phyloP scores from a whole-genome alignment of 1,140 invertebrate species.

The Drosophila arawakana region DNA sequence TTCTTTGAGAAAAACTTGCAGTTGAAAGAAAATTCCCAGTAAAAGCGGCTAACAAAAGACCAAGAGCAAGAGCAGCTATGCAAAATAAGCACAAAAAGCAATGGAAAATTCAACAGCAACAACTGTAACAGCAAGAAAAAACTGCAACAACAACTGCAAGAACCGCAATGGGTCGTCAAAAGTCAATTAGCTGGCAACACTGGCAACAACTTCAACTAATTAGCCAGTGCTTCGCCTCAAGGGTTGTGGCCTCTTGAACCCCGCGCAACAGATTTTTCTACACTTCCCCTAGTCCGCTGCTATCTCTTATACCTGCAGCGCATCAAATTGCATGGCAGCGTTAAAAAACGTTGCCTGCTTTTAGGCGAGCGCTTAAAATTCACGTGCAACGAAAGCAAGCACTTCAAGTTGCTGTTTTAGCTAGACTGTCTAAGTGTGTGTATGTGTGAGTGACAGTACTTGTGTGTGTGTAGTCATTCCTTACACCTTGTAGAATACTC shows the following conservation, averaged over 20 bases:
- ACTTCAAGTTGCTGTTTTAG: conserved; percentile 53
- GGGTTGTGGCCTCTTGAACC: conserved; percentile 36
- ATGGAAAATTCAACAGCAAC: conserved; percentile 23
- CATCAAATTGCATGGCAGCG: conserved; percentile 12
- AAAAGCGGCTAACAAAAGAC: conserved; percentile 29
- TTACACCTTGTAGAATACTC: neutral
- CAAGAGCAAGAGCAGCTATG: conserved; percentile 8
- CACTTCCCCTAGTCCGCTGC: neutral
- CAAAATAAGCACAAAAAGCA: conserved; percentile 31
- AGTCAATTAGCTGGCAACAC: conserved; percentile 79
- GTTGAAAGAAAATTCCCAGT: conserved; percentile 51
- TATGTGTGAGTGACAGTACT: neutral
- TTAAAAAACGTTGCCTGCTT: conserved; percentile 58
- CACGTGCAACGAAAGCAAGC: conserved; percentile 12
- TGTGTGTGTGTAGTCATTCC: neutral
- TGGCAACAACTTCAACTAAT: conserved; percentile 78
- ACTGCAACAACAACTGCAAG: neutral
- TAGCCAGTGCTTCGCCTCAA: conserved; percentile 64
- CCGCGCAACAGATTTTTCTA: neutral
- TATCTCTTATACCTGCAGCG: neutral
- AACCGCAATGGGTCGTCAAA: conserved; percentile 61
- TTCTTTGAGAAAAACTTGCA: conserved; percentile 62
- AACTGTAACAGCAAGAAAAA: neutral
- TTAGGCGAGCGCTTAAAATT: conserved; percentile 56
- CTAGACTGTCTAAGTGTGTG: conserved; percentile 3